Evolutionary conservation across 2,888 invertebrate species (phyloP).

Genomic region (Horisme vitalbata): DNA sequence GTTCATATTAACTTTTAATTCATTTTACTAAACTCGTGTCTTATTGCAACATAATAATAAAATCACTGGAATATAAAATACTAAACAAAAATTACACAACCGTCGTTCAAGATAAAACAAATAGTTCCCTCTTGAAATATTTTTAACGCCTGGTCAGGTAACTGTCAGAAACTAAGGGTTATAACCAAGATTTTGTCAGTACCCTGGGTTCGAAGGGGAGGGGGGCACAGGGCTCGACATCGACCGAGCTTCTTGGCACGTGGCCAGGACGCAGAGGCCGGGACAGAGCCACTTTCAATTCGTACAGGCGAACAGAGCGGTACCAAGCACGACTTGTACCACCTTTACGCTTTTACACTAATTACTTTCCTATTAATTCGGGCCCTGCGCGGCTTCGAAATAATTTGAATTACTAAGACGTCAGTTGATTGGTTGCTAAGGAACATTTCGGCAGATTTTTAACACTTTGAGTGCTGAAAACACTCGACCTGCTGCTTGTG

Average conservation of each 20-base stretch:
- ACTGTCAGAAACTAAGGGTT: no score
- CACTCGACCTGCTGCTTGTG: no score
- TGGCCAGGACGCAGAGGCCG: slow-evolving; percentile 52
- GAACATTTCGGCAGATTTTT: neutral
- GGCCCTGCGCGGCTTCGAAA: slow-evolving; percentile 4
- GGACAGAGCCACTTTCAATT: slow-evolving; percentile 54
- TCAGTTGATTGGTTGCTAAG: slow-evolving; percentile 10
- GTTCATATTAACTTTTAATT: no score
- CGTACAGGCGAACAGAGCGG: slow-evolving; percentile 42
- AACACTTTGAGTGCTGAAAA: no score
- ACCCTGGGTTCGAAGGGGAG: slow-evolving; percentile 25
- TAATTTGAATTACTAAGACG: slow-evolving; percentile 3
- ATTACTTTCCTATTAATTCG: slow-evolving; percentile 34
- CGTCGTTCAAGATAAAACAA: no score
- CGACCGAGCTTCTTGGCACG: slow-evolving; percentile 65
- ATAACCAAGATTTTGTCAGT: slow-evolving; percentile 7
- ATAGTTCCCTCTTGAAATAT: no score
- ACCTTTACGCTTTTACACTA: slow-evolving; percentile 34
- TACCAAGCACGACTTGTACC: slow-evolving; percentile 45
- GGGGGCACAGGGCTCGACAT: slow-evolving; percentile 42
- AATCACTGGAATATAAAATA: no score
- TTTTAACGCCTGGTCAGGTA: no score
- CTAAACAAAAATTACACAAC: no score
- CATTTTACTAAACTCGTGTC: no score
- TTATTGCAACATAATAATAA: no score